Evolutionary conservation across 1,140 invertebrate genomes (phyloP).

Genomic region (Wiebesia pumilae): DNA sequence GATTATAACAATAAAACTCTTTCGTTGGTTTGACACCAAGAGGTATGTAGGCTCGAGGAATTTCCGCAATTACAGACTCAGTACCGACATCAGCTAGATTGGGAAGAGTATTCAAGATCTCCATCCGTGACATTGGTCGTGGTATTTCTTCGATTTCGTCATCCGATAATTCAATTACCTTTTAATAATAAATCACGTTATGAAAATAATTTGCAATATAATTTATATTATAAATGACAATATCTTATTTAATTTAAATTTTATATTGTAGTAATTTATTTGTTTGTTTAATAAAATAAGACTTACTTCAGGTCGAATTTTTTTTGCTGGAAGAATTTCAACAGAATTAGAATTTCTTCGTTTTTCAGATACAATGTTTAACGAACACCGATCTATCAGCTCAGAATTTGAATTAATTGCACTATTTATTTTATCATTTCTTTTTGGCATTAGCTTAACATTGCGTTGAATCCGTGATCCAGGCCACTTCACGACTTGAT

Average conservation of each 20-base stretch:
- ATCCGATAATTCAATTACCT: slow-evolving; percentile 72
- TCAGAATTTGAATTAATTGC: slow-evolving; percentile 12
- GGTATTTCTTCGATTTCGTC: slow-evolving; percentile 70
- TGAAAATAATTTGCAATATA: slow-evolving; percentile 30
- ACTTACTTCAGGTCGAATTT: slow-evolving; percentile 64
- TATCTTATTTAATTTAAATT: background rate
- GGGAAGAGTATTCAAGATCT: slow-evolving; percentile 69
- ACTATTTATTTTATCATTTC: slow-evolving; percentile 60
- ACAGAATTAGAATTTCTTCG: slow-evolving; percentile 17
- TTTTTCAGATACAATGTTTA: slow-evolving; percentile 30
- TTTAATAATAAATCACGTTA: slow-evolving; percentile 38
- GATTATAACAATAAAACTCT: slow-evolving; percentile 63
- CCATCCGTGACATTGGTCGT: slow-evolving; percentile 63
- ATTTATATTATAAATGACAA: background rate
- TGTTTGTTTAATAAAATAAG: background rate
- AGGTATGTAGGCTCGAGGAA: slow-evolving; percentile 63
- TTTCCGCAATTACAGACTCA: slow-evolving; percentile 29
- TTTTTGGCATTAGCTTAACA: slow-evolving; percentile 69
- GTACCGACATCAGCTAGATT: slow-evolving; percentile 62
- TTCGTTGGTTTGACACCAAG: slow-evolving; percentile 63
- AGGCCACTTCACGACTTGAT: slow-evolving; percentile 61
- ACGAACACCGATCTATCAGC: background rate
- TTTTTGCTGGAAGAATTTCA: slow-evolving; percentile 53
- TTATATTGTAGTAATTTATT: slow-evolving; percentile 26
- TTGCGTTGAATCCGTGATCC: slow-evolving; percentile 70